phyloP scores from a whole-genome alignment of 1,140 invertebrate genomes.

The Drosophila kohkoa region DNA sequence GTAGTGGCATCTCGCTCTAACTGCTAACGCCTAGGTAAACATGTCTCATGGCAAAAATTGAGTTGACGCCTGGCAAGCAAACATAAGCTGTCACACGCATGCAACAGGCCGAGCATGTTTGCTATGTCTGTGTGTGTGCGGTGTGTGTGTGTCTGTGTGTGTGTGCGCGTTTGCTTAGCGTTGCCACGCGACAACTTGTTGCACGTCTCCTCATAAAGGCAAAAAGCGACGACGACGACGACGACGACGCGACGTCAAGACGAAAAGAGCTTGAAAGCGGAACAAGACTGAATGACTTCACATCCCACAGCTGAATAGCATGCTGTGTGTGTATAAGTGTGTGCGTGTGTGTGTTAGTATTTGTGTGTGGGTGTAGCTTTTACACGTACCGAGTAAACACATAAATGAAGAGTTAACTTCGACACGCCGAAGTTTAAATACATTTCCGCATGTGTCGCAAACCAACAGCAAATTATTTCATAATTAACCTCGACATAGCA shows the following conservation, averaged over 20 bases:
- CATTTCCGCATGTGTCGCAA: too few relatives aligned
- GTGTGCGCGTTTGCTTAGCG: constrained; percentile 57
- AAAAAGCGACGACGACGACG: neutral
- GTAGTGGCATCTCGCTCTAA: neutral
- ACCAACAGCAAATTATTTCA: too few relatives aligned
- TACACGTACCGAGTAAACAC: too few relatives aligned
- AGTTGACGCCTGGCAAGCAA: constrained; percentile 76
- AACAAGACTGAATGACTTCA: too few relatives aligned
- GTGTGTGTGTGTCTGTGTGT: constrained; percentile 40
- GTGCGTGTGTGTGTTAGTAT: too few relatives aligned
- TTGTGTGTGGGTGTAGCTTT: too few relatives aligned
- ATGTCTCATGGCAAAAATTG: constrained; percentile 61
- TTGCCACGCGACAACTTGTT: constrained; percentile 79
- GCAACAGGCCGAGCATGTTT: constrained; percentile 9
- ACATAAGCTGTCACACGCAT: constrained; percentile 75
- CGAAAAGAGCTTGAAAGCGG: constrained; percentile 13
- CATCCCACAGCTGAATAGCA: too few relatives aligned
- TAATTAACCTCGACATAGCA: too few relatives aligned
- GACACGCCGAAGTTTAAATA: too few relatives aligned
- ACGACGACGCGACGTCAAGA: constrained; percentile 4
- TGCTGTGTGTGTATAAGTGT: too few relatives aligned
- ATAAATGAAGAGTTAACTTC: too few relatives aligned
- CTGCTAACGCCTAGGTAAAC: constrained; percentile 50
- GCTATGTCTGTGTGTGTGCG: neutral
- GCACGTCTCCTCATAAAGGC: constrained; percentile 58